These are phyloP conservation scores for Oncorhynchus clarkii DNA, from an alignment of 2,113 vertebrate species.

Conservation along the genomic window DNA sequence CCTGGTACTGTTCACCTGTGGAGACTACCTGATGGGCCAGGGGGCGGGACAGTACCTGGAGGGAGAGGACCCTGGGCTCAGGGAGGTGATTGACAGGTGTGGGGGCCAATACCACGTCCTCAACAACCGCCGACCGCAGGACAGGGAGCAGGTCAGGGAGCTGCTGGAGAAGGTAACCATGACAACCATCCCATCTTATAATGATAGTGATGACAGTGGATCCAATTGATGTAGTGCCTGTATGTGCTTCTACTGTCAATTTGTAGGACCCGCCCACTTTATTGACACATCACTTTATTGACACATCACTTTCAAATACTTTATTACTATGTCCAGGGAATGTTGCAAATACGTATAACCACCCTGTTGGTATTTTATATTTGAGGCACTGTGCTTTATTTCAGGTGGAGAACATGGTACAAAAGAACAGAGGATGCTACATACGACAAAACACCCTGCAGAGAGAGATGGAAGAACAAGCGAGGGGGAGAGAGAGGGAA, in stretches of 20 bases:
- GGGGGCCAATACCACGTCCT: constrained; percentile 67
- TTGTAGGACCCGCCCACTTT: neutral
- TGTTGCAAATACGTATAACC: neutral
- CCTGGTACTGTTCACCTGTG: constrained; percentile 74
- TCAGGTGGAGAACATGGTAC: constrained; percentile 66
- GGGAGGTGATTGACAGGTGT: constrained; percentile 63
- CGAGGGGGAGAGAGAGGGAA: too few species aligned
- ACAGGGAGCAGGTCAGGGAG: constrained; percentile 63
- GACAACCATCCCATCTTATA: too few species aligned
- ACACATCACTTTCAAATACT: neutral
- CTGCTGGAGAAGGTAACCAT: constrained; percentile 71
- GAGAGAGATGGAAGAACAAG: constrained; percentile 35
- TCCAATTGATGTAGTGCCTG: too few species aligned
- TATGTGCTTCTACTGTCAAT: too few species aligned
- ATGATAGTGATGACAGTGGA: too few species aligned
- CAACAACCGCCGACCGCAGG: constrained; percentile 65
- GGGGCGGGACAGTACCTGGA: constrained; percentile 57
- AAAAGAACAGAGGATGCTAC: constrained; percentile 44
- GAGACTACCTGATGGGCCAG: constrained; percentile 71
- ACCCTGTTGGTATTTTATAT: neutral
- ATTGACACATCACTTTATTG: neutral
- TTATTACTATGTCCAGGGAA: neutral
- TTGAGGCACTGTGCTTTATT: neutral
- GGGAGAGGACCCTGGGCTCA: constrained; percentile 61
- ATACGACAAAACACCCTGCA: constrained; percentile 46